Conservation (phyloP, 2,113 vertebrate genomes). For the Tinamus guttatus region DNA sequence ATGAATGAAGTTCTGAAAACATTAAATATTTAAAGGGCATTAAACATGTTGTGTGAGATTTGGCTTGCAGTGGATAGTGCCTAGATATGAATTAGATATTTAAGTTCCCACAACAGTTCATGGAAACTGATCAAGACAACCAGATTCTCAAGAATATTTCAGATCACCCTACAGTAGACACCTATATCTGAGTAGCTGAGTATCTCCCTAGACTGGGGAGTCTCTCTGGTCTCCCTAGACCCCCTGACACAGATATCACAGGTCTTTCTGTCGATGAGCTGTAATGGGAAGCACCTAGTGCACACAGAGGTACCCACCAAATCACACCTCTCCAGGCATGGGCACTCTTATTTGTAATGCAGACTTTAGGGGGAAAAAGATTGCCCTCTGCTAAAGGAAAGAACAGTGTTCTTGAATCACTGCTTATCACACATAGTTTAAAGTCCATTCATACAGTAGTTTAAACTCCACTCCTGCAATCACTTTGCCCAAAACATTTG, state of each 20-base stretch:
- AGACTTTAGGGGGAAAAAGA: too few species aligned
- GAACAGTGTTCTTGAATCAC: too few species aligned
- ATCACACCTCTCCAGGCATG: too few species aligned
- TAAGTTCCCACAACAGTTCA: not conserved
- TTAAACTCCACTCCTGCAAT: too few species aligned
- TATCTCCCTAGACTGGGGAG: not conserved
- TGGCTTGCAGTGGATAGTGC: not conserved
- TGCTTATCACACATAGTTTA: too few species aligned
- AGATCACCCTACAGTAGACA: not conserved
- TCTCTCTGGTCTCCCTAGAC: too few species aligned
- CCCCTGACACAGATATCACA: not conserved
- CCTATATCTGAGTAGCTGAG: not conserved
- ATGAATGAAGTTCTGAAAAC: not conserved
- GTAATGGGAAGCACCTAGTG: too few species aligned
- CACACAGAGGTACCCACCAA: too few species aligned
- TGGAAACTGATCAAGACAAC: not conserved
- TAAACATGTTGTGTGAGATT: not conserved
- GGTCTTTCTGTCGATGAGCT: not conserved
- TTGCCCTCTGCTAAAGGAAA: too few species aligned
- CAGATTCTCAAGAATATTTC: not conserved
- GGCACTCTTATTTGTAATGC: too few species aligned
- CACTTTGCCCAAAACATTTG: too few species aligned
- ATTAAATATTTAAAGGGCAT: rapidly evolving
- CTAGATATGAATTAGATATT: not conserved
- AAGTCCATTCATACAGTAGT: too few species aligned